These are phyloP conservation scores for Agrochola macilenta DNA, from an alignment of 2,888 invertebrate genomes.

Conservation along the genomic window DNA sequence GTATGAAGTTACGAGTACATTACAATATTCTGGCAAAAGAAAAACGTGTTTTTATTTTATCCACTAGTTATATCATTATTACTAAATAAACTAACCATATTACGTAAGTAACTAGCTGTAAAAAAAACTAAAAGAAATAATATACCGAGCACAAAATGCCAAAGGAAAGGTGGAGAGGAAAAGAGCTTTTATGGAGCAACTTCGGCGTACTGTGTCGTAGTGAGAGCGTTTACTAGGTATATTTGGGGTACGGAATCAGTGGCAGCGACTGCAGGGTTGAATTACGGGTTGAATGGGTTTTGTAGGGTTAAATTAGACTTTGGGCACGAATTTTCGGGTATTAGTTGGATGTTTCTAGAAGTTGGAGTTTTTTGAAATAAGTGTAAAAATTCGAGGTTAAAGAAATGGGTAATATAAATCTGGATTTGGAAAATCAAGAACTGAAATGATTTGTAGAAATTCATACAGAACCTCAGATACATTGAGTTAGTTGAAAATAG, in stretches of 20 bases:
- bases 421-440: not conserved
- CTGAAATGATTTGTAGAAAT: not conserved
- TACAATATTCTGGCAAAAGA: not conserved
- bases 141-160: conserved; percentile 79
- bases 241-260: conserved; percentile 70
- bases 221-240: conserved; percentile 81
- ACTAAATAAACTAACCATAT: conserved; percentile 59
- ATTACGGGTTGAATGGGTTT: conserved; percentile 44
- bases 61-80: conserved; percentile 26
- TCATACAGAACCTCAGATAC: rapidly evolving
- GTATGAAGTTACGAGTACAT: not conserved
- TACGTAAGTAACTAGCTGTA: conserved; percentile 57
- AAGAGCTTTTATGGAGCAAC: conserved; percentile 88
- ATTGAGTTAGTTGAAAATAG: not conserved
- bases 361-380: not conserved
- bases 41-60: not conserved
- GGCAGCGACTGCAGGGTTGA: conserved; percentile 63
- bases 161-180: conserved; percentile 87
- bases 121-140: conserved; percentile 71
- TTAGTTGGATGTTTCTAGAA: not conserved
- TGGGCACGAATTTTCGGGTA: conserved; percentile 12
- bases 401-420: not conserved
- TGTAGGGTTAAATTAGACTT: conserved; percentile 40
- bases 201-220: conserved; percentile 84
- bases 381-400: not conserved